Percentiles rank a stretch among this genome's conserved stretches.
Conservation (phyloP, 64 coral and sea anemone species). For the Montipora cactus region DNA sequence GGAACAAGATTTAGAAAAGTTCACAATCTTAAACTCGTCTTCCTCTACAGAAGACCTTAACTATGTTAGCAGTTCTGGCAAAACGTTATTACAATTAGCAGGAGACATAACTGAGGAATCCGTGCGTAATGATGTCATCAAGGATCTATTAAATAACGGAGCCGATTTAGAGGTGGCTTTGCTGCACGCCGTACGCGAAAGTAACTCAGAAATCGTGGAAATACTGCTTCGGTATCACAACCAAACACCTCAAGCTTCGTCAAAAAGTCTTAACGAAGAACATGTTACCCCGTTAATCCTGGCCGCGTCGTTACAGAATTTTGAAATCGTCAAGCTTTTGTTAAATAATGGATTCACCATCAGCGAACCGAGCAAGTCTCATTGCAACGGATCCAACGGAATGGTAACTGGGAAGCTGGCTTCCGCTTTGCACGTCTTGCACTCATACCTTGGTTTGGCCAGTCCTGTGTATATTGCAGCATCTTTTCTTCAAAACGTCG, state of each 20-base stretch:
- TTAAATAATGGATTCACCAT: slow-evolving; percentile 19
- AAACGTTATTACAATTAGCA: slow-evolving; percentile 20
- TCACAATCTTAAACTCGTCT: not conserved
- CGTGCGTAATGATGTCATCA: not conserved
- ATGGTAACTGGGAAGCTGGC: not conserved
- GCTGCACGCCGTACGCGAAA: not conserved
- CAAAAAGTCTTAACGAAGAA: not conserved
- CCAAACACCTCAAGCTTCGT: not conserved
- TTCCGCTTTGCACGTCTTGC: slow-evolving; percentile 7
- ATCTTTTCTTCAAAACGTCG: slow-evolving; percentile 23
- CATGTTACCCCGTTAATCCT: slow-evolving; percentile 14
- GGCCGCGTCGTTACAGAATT: slow-evolving; percentile 21
- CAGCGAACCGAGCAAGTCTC: not conserved
- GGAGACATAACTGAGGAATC: not conserved
- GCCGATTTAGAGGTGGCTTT: slow-evolving; percentile 12
- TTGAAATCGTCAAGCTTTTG: slow-evolving; percentile 10
- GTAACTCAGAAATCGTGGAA: not conserved
- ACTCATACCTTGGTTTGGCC: not conserved
- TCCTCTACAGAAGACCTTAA: not conserved
- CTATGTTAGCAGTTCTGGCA: not conserved
- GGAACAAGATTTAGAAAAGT: slow-evolving; percentile 2
- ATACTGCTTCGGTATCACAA: slow-evolving; percentile 16
- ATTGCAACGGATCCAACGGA: not conserved
- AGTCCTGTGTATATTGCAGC: not conserved
- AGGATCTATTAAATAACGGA: not conserved